Conservation (phyloP, 1,140 invertebrate species). For the Halyomorpha halys region DNA sequence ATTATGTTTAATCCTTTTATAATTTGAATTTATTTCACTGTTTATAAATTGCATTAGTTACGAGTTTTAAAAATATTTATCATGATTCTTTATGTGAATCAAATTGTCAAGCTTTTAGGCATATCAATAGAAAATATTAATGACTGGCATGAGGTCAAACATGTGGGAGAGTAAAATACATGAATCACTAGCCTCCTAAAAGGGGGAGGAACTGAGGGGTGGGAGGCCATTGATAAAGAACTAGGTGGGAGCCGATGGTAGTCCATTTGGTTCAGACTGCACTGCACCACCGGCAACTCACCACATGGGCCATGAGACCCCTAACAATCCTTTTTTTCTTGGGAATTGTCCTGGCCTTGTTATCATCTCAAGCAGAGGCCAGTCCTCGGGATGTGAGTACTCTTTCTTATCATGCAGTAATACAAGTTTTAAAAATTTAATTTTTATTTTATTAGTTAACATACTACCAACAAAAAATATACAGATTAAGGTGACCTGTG, state of each 20-base stretch:
- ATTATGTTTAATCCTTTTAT: too few species aligned
- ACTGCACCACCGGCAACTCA: background rate
- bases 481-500: too few species aligned
- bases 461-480: too few species aligned
- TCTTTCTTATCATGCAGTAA: background rate
- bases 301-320: background rate
- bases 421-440: too few species aligned
- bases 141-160: background rate
- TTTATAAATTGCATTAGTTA: too few species aligned
- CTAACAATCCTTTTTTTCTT: background rate
- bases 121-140: too few species aligned
- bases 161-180: background rate
- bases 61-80: too few species aligned
- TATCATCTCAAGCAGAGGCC: background rate
- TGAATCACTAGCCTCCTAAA: background rate
- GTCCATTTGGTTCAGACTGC: slow-evolving; percentile 1
- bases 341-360: background rate
- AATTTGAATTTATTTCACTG: too few species aligned
- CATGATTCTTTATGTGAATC: too few species aligned
- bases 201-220: background rate
- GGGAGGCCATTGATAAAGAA: background rate
- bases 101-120: too few species aligned
- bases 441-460: too few species aligned
- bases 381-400: background rate
- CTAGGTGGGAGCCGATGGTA: background rate